phyloP scores from a whole-genome alignment of 2,888 invertebrate species.

The Tridacna crocea region DNA sequence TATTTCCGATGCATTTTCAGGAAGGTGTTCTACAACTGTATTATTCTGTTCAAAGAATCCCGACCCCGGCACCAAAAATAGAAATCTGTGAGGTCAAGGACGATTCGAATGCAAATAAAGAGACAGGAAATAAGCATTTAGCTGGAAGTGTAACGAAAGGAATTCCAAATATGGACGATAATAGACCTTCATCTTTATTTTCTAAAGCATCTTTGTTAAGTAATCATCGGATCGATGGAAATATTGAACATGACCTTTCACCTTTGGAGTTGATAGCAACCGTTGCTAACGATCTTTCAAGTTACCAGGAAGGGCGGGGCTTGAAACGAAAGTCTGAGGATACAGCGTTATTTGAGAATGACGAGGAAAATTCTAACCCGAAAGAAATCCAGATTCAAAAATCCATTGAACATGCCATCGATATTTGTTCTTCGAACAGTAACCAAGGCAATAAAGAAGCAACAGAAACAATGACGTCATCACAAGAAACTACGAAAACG shows the following conservation, averaged over 20 bases:
- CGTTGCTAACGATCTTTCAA: conserved; percentile 56
- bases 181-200: conserved; percentile 48
- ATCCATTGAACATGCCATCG: conserved; percentile 61
- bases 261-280: conserved; percentile 63
- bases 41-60: conserved; percentile 61
- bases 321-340: conserved; percentile 54
- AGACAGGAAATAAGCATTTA: conserved; percentile 4
- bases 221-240: conserved; percentile 46
- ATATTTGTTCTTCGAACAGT: conserved; percentile 48
- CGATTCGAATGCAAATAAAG: conserved; percentile 26
- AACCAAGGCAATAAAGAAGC: not conserved
- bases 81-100: conserved; percentile 50
- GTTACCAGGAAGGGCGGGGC: conserved; percentile 57
- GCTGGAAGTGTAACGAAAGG: not conserved
- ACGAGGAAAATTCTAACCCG: conserved; percentile 48
- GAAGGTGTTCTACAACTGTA: conserved; percentile 60
- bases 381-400: conserved; percentile 59
- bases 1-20: conserved; percentile 30
- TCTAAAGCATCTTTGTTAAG: conserved; percentile 47
- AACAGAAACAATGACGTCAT: not conserved
- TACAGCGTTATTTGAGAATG: conserved; percentile 52
- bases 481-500: not conserved
- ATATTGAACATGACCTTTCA: conserved; percentile 60
- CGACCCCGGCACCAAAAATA: conserved; percentile 40
- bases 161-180: conserved; percentile 39